These are phyloP conservation scores for Drosophila kurseongensis DNA, from an alignment of 1,140 invertebrate species.

Conservation along the genomic window DNA sequence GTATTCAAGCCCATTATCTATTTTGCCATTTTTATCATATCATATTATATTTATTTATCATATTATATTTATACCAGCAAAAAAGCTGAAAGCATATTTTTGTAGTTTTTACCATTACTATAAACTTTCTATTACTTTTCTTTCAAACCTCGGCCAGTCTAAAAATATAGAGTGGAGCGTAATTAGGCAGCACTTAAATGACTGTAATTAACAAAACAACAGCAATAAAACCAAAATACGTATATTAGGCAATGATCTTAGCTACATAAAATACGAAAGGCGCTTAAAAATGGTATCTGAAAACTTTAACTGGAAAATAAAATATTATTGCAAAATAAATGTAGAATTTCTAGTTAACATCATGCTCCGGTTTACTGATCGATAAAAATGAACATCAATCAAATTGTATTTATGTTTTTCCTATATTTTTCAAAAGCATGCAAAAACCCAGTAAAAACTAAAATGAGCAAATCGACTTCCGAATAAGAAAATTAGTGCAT, in stretches of 20 bases:
- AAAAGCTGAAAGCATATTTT: no score
- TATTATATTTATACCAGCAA: no score
- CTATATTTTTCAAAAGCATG: slow-evolving; percentile 24
- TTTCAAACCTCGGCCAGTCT: slow-evolving; percentile 10
- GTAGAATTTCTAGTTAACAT: neutral
- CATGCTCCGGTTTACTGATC: neutral
- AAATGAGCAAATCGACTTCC: slow-evolving; percentile 33
- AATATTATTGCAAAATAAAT: neutral
- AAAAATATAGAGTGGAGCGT: slow-evolving; percentile 66
- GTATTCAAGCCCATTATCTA: no score
- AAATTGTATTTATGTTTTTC: slow-evolving; percentile 25
- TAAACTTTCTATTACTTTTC: neutral
- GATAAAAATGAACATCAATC: slow-evolving; percentile 18
- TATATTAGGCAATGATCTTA: slow-evolving; percentile 42
- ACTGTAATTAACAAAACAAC: slow-evolving; percentile 69
- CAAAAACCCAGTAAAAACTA: slow-evolving; percentile 12
- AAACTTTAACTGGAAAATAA: neutral
- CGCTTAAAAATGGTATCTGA: neutral
- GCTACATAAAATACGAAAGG: slow-evolving; percentile 16
- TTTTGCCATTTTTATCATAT: no score
- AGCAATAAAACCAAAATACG: slow-evolving; percentile 48
- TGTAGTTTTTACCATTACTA: no score
- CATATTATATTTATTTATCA: no score
- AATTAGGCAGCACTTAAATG: slow-evolving; percentile 72
- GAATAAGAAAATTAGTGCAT: slow-evolving; percentile 22